phyloP scores from a whole-genome alignment of 2,888 invertebrate genomes.

The Macrosoma leucophasiata region DNA sequence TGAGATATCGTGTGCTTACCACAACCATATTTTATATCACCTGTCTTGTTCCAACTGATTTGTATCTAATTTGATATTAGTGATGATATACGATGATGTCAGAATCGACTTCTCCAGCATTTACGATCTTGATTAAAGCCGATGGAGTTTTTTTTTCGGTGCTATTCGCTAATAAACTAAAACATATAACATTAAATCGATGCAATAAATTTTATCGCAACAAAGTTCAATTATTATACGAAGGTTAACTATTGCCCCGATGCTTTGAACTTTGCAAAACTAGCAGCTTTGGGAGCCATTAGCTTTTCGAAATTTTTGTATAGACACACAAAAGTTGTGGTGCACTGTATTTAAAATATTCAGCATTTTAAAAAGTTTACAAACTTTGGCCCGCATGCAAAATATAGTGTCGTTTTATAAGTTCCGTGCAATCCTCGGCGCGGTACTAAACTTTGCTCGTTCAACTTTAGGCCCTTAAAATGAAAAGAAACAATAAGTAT shows the following conservation, averaged over 20 bases:
- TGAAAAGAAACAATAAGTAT: slow-evolving; percentile 14
- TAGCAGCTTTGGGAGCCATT: no score
- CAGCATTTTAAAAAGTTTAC: no score
- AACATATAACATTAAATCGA: background rate
- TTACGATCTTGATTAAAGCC: slow-evolving; percentile 23
- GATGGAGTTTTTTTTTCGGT: background rate
- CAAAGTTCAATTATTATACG: no score
- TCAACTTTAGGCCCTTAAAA: slow-evolving; percentile 4
- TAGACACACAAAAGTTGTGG: no score
- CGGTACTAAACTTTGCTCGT: no score
- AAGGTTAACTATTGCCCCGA: no score
- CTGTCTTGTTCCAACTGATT: slow-evolving; percentile 37
- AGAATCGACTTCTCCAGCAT: slow-evolving; percentile 10
- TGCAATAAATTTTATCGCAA: background rate
- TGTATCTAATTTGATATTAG: slow-evolving; percentile 40
- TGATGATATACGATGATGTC: slow-evolving; percentile 27
- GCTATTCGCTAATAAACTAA: slow-evolving; percentile 1
- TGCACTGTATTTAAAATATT: no score
- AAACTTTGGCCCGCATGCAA: no score
- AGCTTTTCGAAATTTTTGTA: no score
- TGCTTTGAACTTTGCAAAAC: no score
- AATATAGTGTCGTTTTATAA: no score
- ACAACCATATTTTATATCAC: slow-evolving; percentile 38
- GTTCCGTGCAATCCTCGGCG: no score
- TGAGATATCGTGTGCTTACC: slow-evolving; percentile 38